A percentile compares a stretch with the other conserved stretches of the same genome.
These are phyloP conservation scores for Amphipoea oculea DNA, from an alignment of 2,888 invertebrate genomes.

Conservation along the genomic window DNA sequence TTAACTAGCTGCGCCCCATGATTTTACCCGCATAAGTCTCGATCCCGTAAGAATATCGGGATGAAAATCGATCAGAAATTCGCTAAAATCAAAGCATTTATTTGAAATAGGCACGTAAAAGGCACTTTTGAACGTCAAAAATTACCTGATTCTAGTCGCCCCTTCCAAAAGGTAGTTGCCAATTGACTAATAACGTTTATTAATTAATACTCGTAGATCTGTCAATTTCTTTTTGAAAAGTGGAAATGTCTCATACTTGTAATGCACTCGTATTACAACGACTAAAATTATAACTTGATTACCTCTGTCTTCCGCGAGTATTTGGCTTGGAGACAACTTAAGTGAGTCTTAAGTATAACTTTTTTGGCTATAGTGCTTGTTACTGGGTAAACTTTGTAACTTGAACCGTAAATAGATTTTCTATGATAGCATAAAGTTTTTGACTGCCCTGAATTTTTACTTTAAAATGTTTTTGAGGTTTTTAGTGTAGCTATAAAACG, in stretches of 20 bases:
- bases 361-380: conserved; percentile 45
- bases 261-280: background rate
- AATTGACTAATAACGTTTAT: too few species aligned
- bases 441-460: background rate
- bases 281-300: conserved; percentile 7
- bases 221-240: too few species aligned
- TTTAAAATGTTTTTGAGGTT: background rate
- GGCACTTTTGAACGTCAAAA: too few species aligned
- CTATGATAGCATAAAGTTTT: conserved; percentile 16
- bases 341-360: conserved; percentile 14
- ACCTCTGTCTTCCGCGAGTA: background rate
- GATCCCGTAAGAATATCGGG: background rate
- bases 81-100: too few species aligned
- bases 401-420: conserved; percentile 25
- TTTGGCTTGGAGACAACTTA: conserved; percentile 20
- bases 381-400: conserved; percentile 25
- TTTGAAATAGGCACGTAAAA: too few species aligned
- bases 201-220: too few species aligned
- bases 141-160: too few species aligned
- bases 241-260: too few species aligned
- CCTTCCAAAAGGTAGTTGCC: too few species aligned
- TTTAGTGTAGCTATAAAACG: background rate
- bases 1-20: background rate
- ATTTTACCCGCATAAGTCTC: background rate
- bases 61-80: background rate